phyloP scores from a whole-genome alignment of 35 echinoderm and acorn worm species.

The Ophioderma brevispina region DNA sequence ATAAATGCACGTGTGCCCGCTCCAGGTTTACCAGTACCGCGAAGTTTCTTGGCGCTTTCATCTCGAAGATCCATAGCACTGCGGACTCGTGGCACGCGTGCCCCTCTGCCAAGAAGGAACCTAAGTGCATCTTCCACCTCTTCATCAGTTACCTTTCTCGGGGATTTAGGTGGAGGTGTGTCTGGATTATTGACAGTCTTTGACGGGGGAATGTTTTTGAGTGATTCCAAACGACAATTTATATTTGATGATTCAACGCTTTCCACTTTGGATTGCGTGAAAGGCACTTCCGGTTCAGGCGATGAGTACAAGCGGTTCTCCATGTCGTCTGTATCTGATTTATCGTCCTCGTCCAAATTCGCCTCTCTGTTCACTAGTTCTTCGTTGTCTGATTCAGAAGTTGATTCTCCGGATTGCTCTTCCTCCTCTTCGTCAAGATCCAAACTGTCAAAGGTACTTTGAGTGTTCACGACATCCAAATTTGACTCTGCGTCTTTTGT shows the following conservation, averaged over 20 bases:
- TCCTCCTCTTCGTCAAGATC: no score
- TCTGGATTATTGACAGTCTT: background rate
- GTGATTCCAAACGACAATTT: background rate
- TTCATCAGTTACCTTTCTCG: background rate
- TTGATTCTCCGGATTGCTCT: no score
- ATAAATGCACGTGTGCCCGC: background rate
- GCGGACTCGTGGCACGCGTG: background rate
- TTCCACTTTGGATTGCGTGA: background rate
- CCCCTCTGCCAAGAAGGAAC: constrained; percentile 3
- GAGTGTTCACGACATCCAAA: no score
- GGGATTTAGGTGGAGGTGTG: background rate
- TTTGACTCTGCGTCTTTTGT: no score
- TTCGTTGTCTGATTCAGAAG: no score
- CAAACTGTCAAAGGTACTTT: no score
- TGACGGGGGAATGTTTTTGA: background rate
- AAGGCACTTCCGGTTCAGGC: background rate
- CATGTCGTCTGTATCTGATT: background rate
- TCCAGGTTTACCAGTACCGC: background rate
- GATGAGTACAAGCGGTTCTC: background rate
- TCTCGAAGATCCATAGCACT: background rate
- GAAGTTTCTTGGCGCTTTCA: background rate
- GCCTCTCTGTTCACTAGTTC: no score
- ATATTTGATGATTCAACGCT: background rate
- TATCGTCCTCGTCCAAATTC: background rate
- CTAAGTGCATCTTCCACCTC: background rate